Evolutionary conservation across 2,797 vertebrate species (phyloP), one percentile per base, ranked within the genome.

Genomic region (Microhierax caerulescens): DNA sequence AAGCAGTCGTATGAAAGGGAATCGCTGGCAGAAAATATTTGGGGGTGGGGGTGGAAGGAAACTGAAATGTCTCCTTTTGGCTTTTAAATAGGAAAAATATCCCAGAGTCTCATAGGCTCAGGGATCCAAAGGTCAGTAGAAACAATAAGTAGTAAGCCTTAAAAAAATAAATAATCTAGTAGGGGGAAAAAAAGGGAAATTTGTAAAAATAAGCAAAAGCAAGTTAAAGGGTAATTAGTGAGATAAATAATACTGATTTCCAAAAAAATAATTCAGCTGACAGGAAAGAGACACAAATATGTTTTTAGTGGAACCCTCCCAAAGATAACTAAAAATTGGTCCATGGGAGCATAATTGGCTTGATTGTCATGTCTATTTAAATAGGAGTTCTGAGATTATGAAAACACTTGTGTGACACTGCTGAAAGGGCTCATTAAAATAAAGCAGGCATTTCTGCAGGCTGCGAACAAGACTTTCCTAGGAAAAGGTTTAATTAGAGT

Each of bases 121-220:
- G 51, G 12, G 43, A 63, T 76, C 21, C 30, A 79, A 70, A 88
- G 63, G 73, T 94, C 77, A 92, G 73, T 23, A 88, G 57, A 92
- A 94, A 95, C 85, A 95, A 84, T 96, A 91, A 91, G 93, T 85
- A 91, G 85, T 73, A 92, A 92, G 47, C 25, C 67, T 87, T 92
- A 56, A 90, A 95, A 93, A 84, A 93, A 36, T 28, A 93, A 93
- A 90, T 79, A 81, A 65, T 76, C 36, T 61, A 39, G 57, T 24
- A 39, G 16, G 7, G 56, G 25, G 3, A 7, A 0, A 10, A 21
- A 56, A 80, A 90, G 30, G 57, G 65, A 76, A 59, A 93, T 67
- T 57, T 92, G 59, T 95, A 73, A 95, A 95, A 97, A 95, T 77
- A 95, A 95, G 48, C 93, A 93, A 92, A 95, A 90, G 56, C 50